Conservation (phyloP, 2,888 invertebrate species). For the Oligia strigilis region DNA sequence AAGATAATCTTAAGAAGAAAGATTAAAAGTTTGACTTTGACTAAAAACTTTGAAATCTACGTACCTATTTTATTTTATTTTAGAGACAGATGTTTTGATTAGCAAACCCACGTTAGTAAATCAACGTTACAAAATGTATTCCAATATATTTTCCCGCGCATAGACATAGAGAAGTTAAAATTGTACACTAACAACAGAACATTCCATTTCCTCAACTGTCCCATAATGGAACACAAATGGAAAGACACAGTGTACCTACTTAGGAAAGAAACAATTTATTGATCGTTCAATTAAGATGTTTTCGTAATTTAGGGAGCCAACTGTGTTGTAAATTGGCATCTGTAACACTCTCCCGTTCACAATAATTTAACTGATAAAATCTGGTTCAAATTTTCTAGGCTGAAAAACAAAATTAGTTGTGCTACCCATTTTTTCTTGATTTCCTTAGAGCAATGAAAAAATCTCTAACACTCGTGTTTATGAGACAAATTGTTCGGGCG, state of each 20-base stretch:
- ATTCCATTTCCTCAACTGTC: constrained; percentile 31
- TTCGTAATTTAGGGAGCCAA: constrained; percentile 48
- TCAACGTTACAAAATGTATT: not conserved
- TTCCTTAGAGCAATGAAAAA: not conserved
- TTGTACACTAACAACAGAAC: constrained; percentile 19
- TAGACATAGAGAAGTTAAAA: constrained; percentile 2
- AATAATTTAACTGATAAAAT: constrained; percentile 42
- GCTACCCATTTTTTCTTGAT: not conserved
- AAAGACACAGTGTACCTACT: constrained; percentile 23
- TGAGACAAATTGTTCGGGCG: constrained; percentile 4
- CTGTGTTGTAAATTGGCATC: constrained; percentile 44
- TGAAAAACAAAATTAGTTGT: not conserved
- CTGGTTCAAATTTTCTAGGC: constrained; percentile 24
- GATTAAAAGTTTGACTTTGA: constrained; percentile 9
- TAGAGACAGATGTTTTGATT: not conserved
- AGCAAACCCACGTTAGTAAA: not conserved
- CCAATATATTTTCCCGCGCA: not conserved
- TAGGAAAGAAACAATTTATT: constrained; percentile 52
- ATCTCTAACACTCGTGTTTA: not conserved
- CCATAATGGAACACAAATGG: constrained; percentile 45
- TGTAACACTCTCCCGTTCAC: constrained; percentile 21
- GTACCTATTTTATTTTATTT: not conserved
- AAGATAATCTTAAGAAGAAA: constrained; percentile 1
- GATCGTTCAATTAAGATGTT: constrained; percentile 51
- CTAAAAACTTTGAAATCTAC: constrained; percentile 9